Evolutionary conservation across 2,113 vertebrate genomes (phyloP), one percentile per base, ranked within the genome.

Genomic region (Myanophis thanlyinensis): DNA sequence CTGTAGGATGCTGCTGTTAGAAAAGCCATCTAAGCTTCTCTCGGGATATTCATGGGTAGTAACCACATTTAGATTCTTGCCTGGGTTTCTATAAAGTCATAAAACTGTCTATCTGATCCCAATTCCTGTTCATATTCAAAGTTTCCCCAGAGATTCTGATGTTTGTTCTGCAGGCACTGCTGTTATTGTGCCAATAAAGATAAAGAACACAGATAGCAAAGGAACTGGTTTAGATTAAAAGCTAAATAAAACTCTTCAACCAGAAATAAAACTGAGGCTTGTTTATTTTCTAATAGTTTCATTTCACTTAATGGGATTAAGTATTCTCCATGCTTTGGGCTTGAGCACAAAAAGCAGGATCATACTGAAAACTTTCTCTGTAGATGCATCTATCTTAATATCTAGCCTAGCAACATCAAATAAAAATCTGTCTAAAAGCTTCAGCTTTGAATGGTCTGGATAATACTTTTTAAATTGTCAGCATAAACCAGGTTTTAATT

Each of bases 11-110:
- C 6, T 80, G 27, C 84, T 87, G 53, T 90, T 52, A 90, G 18
- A 89, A n/a, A 89, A 13, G 88, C 53, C 90, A 15, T 46, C 1
- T 94, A 94, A 94, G 54, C 87, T 62, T 40, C 25, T 4, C n/a
- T 54, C 88, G 0, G 0, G 10, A 7, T 87, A 90, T 90, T 90
- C 73, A 59, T 40, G 73, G 73, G 52, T 89, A 88, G 52, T 89
- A 88, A 93, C 59, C 88, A 87, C 15, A 95, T 92, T 48, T 53
- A 88, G 59, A 23, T 89, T 91, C 85, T 90, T 91, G 92, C 92
- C 85, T 88, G 91, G 51, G 51, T 48, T 23, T 87, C 49, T n/a
- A 46, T 9, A 46, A 90, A 93, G 48, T 93, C 54, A 87, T 87
- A 87, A 87, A 30, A 35, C 87, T 91, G 73, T n/a, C 48, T 87